Base-by-base conservation (phyloP, 2,888 invertebrate species). In the Zhuqinia jingwanae region DNA sequence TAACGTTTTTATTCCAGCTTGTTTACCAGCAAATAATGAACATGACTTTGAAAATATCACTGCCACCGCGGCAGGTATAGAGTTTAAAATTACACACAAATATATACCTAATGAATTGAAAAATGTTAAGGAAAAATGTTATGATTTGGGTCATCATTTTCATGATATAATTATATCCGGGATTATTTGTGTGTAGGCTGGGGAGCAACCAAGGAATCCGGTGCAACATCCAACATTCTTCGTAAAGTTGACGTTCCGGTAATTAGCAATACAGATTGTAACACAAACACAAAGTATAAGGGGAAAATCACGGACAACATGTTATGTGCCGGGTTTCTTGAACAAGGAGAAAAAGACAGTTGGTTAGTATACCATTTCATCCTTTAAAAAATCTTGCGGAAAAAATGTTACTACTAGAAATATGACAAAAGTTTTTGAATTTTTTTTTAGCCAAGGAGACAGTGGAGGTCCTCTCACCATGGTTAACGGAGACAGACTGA, bases 181-280 rank as follows among this genome's bases (percentile, higher is more conserved):
- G n/a, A 47, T 27, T 53, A 70, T 36, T 36, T 36, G 5, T 36
- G n/a, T 36, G 36, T 36, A 36, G 36, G 87, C n/a, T 89, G 87
- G 87, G 87, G 87, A 10, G 87, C 87, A 6, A 79, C 75, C 0
- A 75, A 75, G 15, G 87, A 87, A 25, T 65, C 68, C 50, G 81
- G 82, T 3, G 45, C 87, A 13, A 56, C 68, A 15, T 85, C 87
- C 1, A 85, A 78, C 47, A 73, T 85, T 25, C 70, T 97, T 86
- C 94, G 96, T 90, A 96, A 96, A 87, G 96, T 96, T 0, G 95
- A 94, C 42, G 96, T 97, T 53, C 96, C 96, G 68, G 96, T 97
- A 91, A 93, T 97, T 89, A 95, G 96, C 94, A 93, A 95, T 88
- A 94, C 94, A 77, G 96, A 96, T 90, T 97, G 96, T 91, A 89